Evolutionary conservation across 2,888 invertebrate species (phyloP).

Genomic region (Oxyteleia sp.): DNA sequence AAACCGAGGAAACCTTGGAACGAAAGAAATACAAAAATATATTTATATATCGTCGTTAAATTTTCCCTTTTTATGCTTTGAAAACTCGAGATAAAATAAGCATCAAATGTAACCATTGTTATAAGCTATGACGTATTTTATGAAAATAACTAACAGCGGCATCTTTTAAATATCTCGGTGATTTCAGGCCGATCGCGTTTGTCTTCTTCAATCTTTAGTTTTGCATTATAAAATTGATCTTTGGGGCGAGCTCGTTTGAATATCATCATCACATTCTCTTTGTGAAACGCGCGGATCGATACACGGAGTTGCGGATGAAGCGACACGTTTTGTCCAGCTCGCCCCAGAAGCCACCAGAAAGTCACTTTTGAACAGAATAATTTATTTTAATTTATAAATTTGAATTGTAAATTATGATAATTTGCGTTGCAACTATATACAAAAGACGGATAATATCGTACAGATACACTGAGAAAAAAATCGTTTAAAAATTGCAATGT

Average conservation of each 20-base stretch:
- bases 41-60: conserved; percentile 37
- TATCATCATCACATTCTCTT: neutral
- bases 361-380: neutral
- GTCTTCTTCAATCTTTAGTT: conserved; percentile 13
- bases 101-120: conserved; percentile 67
- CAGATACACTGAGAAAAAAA: no score
- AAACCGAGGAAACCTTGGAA: conserved; percentile 17
- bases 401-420: conserved; percentile 17
- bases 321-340: neutral
- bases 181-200: conserved; percentile 62
- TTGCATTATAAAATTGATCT: conserved; percentile 33
- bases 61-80: conserved; percentile 10
- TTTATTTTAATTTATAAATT: conserved; percentile 11
- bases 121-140: conserved; percentile 56
- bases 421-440: conserved; percentile 46
- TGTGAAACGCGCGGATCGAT: neutral
- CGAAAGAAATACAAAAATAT: conserved; percentile 53
- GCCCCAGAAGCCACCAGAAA: neutral
- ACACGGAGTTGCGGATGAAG: neutral
- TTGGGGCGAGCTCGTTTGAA: conserved; percentile 8
- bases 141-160: conserved; percentile 57
- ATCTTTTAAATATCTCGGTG: conserved; percentile 23
- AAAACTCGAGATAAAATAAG: conserved; percentile 67
- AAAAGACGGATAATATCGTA: conserved; percentile 44
- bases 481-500: no score